phyloP scores from a whole-genome alignment of 1,140 invertebrate genomes.

The Octopus bimaculoides region DNA sequence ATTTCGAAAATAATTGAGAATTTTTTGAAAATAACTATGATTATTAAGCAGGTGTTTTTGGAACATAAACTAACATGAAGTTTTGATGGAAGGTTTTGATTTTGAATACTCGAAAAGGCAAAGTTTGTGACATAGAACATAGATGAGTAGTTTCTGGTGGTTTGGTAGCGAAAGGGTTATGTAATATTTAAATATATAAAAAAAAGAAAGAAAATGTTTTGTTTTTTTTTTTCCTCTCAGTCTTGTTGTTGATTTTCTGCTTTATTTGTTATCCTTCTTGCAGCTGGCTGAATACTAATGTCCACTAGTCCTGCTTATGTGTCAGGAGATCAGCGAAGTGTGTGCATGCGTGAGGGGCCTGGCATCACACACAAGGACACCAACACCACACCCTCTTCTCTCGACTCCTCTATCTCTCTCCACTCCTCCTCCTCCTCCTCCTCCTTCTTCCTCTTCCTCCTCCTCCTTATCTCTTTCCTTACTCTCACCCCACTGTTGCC shows the following conservation, averaged over 20 bases:
- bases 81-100: too few species aligned
- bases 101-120: too few species aligned
- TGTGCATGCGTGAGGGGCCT: neutral
- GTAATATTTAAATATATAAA: too few species aligned
- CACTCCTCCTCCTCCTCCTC: neutral
- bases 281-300: slow-evolving; percentile 6
- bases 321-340: neutral
- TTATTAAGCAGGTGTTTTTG: too few species aligned
- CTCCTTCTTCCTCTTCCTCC: neutral
- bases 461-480: neutral
- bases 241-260: neutral
- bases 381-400: neutral
- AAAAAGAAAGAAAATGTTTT: too few species aligned
- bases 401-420: neutral
- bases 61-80: too few species aligned
- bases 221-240: too few species aligned
- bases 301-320: neutral
- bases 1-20: too few species aligned
- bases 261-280: slow-evolving; percentile 1
- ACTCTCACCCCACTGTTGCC: neutral
- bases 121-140: too few species aligned
- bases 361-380: slow-evolving; percentile 3
- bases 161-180: too few species aligned
- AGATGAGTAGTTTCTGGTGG: too few species aligned
- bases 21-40: too few species aligned